These are phyloP conservation scores for Trichopoda pennipes DNA, from an alignment of 2,888 invertebrate genomes.

Conservation along the genomic window DNA sequence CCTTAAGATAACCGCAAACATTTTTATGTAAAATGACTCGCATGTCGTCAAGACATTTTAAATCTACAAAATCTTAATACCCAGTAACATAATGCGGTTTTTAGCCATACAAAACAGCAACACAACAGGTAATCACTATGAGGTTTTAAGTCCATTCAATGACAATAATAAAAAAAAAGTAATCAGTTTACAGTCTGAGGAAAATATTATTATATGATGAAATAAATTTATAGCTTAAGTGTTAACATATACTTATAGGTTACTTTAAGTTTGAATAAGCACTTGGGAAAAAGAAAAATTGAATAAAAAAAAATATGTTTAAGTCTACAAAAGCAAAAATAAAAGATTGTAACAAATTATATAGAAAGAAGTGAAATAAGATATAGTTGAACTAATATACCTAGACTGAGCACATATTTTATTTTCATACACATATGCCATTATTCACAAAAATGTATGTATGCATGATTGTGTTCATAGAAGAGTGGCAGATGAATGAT, in stretches of 20 bases:
- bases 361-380: background rate
- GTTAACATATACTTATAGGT: constrained; percentile 10
- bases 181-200: background rate
- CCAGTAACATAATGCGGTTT: constrained; percentile 46
- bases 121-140: constrained; percentile 57
- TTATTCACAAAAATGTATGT: background rate
- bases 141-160: constrained; percentile 28
- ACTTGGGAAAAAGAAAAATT: constrained; percentile 2
- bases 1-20: constrained; percentile 18
- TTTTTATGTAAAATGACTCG: background rate
- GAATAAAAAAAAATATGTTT: constrained; percentile 1
- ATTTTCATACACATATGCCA: background rate
- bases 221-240: constrained; percentile 38
- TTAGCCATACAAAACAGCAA: constrained; percentile 37
- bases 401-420: background rate
- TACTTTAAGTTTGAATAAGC: background rate
- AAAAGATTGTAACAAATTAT: background rate
- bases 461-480: background rate
- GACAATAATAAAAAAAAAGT: constrained; percentile 7
- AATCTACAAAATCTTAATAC: constrained; percentile 36
- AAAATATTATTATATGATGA: constrained; percentile 33
- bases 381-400: constrained; percentile 4
- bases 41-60: constrained; percentile 27
- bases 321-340: constrained; percentile 5
- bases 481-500: constrained; percentile 49